Percentiles rank a stretch among this genome's conserved stretches.
These are phyloP conservation scores for Dryomyza anilis DNA, from an alignment of 2,888 invertebrate genomes.

Conservation along the genomic window DNA sequence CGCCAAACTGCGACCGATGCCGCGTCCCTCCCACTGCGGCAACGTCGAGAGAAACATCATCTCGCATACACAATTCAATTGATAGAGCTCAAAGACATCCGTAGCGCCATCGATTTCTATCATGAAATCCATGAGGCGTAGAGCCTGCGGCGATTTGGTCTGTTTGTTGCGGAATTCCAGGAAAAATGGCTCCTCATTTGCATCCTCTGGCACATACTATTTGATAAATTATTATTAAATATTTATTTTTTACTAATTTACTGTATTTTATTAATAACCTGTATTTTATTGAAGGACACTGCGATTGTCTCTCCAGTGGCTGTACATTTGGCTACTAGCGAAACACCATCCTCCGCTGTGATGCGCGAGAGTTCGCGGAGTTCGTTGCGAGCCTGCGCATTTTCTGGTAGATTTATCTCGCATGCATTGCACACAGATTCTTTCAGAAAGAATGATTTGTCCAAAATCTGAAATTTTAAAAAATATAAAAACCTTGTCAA, in stretches of 20 bases:
- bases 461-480: constrained; percentile 61
- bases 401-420: constrained; percentile 65
- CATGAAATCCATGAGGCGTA: constrained; percentile 70
- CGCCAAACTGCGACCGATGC: constrained; percentile 65
- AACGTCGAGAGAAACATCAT: constrained; percentile 71
- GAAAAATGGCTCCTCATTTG: constrained; percentile 52
- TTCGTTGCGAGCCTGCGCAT: constrained; percentile 65
- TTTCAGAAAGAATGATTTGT: constrained; percentile 64
- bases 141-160: constrained; percentile 66
- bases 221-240: background rate
- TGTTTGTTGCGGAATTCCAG: constrained; percentile 55
- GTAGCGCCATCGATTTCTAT: constrained; percentile 66
- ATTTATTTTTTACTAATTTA: background rate
- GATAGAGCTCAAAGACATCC: constrained; percentile 68
- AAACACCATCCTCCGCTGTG: constrained; percentile 69
- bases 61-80: constrained; percentile 69
- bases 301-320: constrained; percentile 66
- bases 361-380: constrained; percentile 67
- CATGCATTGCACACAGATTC: constrained; percentile 68
- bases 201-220: constrained; percentile 46
- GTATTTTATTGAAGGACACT: constrained; percentile 72
- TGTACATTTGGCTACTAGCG: constrained; percentile 67
- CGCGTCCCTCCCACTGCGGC: constrained; percentile 63
- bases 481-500: constrained; percentile 33
- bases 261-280: constrained; percentile 61